Conservation (phyloP, 2,888 invertebrate species). For the Coelopa pilipes region DNA sequence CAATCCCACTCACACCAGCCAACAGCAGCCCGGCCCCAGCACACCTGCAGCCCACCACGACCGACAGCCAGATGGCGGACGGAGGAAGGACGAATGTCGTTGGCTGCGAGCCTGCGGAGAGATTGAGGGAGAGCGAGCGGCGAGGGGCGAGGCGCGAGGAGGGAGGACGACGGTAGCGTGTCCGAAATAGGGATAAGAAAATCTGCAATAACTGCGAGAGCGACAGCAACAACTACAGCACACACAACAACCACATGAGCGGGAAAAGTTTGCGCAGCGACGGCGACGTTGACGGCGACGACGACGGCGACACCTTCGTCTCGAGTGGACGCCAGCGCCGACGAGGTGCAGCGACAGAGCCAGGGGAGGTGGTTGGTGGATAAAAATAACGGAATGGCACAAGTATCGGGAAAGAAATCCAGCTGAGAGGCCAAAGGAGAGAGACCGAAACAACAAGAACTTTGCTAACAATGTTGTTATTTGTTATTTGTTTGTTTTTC, state of each 20-base stretch:
- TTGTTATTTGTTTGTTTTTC: conserved; percentile 27
- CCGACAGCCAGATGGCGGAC: not conserved
- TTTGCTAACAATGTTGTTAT: conserved; percentile 30
- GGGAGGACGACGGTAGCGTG: conserved; percentile 23
- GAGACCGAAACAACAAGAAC: conserved; percentile 9
- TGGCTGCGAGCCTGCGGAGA: not conserved
- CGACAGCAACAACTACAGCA: no score
- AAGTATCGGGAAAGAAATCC: conserved; percentile 6
- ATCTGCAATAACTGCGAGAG: not conserved
- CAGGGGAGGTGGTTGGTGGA: not conserved
- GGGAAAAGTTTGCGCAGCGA: not conserved
- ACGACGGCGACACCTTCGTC: conserved; percentile 23
- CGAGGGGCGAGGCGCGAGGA: not conserved
- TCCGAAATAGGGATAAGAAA: conserved; percentile 25
- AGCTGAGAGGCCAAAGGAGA: not conserved
- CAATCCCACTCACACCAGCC: not conserved
- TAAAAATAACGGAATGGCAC: not conserved
- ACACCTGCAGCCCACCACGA: conserved; percentile 1
- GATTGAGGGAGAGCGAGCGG: not conserved
- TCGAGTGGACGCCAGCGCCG: conserved; percentile 20
- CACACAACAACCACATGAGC: not conserved
- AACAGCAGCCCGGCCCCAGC: not conserved
- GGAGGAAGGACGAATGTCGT: no score
- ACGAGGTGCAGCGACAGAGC: not conserved
- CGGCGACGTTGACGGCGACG: not conserved